Percentiles rank a stretch among this genome's conserved stretches.
These are phyloP conservation scores for Mamestra configurata DNA, from an alignment of 1,140 invertebrate species.

Conservation along the genomic window DNA sequence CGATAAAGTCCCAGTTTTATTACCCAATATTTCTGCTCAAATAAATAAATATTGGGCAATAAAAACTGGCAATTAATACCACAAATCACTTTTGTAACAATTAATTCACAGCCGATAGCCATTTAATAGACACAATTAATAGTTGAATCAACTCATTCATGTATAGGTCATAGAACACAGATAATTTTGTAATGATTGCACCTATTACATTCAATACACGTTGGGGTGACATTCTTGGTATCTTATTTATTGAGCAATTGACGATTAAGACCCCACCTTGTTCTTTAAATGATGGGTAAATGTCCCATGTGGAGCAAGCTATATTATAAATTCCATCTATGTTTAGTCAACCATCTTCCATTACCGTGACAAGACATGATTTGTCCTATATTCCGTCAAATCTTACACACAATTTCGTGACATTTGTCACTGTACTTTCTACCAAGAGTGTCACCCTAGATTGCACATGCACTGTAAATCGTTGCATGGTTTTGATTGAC, in stretches of 20 bases:
- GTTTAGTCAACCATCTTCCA: too few relatives aligned
- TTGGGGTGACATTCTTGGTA: slow-evolving; percentile 28
- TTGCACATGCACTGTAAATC: slow-evolving; percentile 34
- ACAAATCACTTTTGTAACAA: slow-evolving; percentile 30
- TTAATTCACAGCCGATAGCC: not conserved
- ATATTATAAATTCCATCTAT: too few relatives aligned
- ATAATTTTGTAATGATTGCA: slow-evolving; percentile 31
- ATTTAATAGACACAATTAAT: slow-evolving; percentile 5
- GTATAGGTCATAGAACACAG: slow-evolving; percentile 19
- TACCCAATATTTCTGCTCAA: not conserved
- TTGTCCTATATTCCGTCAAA: not conserved
- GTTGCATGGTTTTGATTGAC: slow-evolving; percentile 32
- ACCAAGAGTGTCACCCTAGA: slow-evolving; percentile 6
- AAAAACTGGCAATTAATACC: not conserved
- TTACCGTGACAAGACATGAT: too few relatives aligned
- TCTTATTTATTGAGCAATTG: not conserved
- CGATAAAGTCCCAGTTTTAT: not conserved
- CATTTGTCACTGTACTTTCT: not conserved
- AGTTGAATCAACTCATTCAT: slow-evolving; percentile 37
- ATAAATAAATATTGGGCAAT: slow-evolving; percentile 24
- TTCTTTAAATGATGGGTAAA: not conserved
- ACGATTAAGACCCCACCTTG: not conserved
- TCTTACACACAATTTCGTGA: not conserved
- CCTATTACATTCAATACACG: not conserved
- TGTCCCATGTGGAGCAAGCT: not conserved